These are phyloP conservation scores for Tachystola acroxantha DNA, from an alignment of 2,888 invertebrate species.

Conservation along the genomic window DNA sequence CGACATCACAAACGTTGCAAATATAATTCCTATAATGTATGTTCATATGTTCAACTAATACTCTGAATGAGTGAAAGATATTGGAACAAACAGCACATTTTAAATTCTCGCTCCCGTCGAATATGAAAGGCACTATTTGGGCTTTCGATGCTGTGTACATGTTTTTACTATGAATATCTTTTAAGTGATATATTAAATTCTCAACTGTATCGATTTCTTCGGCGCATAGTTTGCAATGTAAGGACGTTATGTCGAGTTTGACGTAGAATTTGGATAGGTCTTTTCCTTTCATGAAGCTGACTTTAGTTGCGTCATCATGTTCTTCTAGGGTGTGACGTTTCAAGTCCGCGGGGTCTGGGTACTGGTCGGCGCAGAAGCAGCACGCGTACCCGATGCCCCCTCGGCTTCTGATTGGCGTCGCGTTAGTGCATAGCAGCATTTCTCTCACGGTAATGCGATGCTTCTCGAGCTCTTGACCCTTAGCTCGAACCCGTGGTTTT, in stretches of 20 bases:
- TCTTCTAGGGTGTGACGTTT: constrained; percentile 33
- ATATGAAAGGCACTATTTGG: constrained; percentile 31
- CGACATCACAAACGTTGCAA: constrained; percentile 30
- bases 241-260: constrained; percentile 29
- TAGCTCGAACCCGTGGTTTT: constrained; percentile 1
- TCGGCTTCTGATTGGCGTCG: constrained; percentile 36
- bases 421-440: constrained; percentile 36
- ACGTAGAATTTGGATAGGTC: constrained; percentile 26
- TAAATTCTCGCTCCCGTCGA: constrained; percentile 21
- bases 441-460: constrained; percentile 28
- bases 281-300: constrained; percentile 28
- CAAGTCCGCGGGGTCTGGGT: constrained; percentile 29
- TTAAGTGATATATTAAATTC: constrained; percentile 21
- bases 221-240: constrained; percentile 23
- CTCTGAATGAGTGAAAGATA: constrained; percentile 28
- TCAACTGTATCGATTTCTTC: constrained; percentile 16
- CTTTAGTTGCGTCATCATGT: constrained; percentile 23
- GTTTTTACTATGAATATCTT: constrained; percentile 17
- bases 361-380: constrained; percentile 35
- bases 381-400: constrained; percentile 36
- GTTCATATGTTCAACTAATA: constrained; percentile 33
- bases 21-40: constrained; percentile 31
- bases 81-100: constrained; percentile 29
- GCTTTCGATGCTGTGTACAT: constrained; percentile 25
- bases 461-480: constrained; percentile 17